These are phyloP conservation scores for Clarias laeviceps DNA, from an alignment of 2,797 vertebrate genomes.

Conservation along the genomic window DNA sequence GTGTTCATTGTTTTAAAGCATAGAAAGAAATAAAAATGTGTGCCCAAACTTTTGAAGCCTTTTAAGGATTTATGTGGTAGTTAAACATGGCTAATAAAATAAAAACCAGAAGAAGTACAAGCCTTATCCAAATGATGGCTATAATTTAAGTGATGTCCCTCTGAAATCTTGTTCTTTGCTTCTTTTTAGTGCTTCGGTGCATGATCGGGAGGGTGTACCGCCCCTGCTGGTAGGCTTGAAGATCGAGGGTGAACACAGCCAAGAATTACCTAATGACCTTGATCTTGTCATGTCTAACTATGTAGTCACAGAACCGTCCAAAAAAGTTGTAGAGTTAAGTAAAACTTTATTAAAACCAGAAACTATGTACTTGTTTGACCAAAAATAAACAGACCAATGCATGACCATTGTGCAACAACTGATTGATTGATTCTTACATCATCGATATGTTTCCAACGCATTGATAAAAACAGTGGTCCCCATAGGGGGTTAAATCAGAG, in stretches of 20 bases:
- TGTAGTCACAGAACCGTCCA: slow-evolving; percentile 20
- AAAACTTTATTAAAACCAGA: slow-evolving; percentile 71
- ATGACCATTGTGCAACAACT: neutral
- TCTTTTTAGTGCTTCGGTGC: slow-evolving; percentile 84
- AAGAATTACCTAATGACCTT: neutral
- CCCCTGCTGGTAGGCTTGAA: slow-evolving; percentile 88
- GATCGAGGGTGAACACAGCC: slow-evolving; percentile 3
- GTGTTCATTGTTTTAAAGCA: too few relatives aligned
- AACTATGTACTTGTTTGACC: slow-evolving; percentile 31
- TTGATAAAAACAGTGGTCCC: neutral
- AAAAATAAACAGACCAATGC: neutral
- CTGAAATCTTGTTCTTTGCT: slow-evolving; percentile 8
- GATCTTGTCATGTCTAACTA: slow-evolving; percentile 15
- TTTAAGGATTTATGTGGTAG: neutral
- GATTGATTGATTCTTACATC: neutral
- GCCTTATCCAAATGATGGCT: neutral
- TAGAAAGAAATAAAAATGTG: too few relatives aligned
- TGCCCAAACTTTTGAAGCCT: too few relatives aligned
- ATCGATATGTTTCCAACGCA: neutral
- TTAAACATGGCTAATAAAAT: neutral
- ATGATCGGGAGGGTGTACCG: slow-evolving; percentile 96
- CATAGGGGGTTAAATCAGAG: neutral
- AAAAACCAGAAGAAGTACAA: neutral
- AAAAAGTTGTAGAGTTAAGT: slow-evolving; percentile 55
- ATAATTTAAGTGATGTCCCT: neutral